These are phyloP conservation scores for Oithona nana DNA, from an alignment of 2,888 invertebrate genomes.

Conservation along the genomic window DNA sequence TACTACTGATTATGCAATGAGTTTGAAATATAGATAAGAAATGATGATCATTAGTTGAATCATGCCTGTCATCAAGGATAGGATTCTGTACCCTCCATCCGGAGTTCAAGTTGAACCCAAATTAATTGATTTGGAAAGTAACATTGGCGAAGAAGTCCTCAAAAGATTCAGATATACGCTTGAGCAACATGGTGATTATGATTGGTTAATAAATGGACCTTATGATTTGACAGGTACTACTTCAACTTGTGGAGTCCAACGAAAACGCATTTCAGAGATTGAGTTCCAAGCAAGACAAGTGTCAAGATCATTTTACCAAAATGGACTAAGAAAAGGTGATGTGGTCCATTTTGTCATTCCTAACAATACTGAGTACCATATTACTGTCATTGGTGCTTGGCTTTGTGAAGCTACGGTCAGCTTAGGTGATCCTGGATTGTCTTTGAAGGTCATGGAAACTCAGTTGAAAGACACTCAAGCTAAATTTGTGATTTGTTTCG, in stretches of 20 bases:
- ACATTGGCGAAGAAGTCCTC: background rate
- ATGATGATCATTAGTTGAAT: too few species aligned
- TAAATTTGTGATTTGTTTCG: background rate
- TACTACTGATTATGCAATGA: too few species aligned
- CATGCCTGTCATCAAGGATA: too few species aligned
- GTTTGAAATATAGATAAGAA: too few species aligned
- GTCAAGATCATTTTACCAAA: background rate
- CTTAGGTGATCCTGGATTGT: background rate
- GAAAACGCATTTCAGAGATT: background rate
- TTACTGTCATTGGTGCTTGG: background rate
- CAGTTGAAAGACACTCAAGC: background rate
- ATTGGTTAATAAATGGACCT: background rate
- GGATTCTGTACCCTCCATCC: too few species aligned
- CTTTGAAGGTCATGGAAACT: background rate
- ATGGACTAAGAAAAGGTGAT: background rate
- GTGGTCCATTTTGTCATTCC: background rate
- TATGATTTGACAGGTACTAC: background rate
- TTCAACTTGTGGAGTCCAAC: constrained; percentile 15
- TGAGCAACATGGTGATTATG: background rate
- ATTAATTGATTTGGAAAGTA: background rate
- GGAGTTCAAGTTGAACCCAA: too few species aligned
- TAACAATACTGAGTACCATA: background rate
- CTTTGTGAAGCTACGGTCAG: background rate
- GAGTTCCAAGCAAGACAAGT: background rate
- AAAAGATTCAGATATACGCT: background rate